phyloP scores from a whole-genome alignment of 1,140 invertebrate genomes.

The Drosophila serrata region DNA sequence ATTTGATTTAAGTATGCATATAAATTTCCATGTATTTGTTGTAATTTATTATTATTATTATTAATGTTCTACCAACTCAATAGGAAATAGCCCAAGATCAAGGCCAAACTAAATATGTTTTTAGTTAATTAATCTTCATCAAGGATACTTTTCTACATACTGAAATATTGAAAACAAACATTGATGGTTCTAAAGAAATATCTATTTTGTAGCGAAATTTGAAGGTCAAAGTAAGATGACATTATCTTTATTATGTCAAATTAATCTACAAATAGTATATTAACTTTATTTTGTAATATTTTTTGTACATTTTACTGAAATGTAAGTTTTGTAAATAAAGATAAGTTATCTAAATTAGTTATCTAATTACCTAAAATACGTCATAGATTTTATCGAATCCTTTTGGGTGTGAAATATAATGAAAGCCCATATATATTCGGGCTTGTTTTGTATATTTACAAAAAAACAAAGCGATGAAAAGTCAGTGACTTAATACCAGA shows the following conservation, averaged over 20 bases:
- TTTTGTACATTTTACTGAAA: background rate
- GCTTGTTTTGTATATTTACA: conserved; percentile 15
- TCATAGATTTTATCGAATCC: background rate
- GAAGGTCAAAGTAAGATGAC: background rate
- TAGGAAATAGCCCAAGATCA: background rate
- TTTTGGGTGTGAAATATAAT: background rate
- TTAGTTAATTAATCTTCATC: background rate
- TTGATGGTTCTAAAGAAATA: background rate
- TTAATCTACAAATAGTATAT: background rate
- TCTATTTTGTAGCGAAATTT: background rate
- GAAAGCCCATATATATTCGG: conserved; percentile 9
- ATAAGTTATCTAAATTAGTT: no score
- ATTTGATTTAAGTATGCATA: background rate
- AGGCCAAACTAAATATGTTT: background rate
- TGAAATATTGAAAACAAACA: background rate
- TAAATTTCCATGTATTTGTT: no score
- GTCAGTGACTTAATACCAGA: conserved; percentile 83
- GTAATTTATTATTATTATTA: no score
- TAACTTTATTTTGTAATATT: background rate
- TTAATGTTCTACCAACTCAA: no score
- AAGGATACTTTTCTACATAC: background rate
- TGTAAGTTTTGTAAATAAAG: no score
- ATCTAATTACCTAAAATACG: background rate
- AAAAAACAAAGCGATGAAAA: conserved; percentile 42
- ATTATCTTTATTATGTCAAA: background rate